Conservation (phyloP, 2,113 vertebrate species). For the Scatophagus argus region DNA sequence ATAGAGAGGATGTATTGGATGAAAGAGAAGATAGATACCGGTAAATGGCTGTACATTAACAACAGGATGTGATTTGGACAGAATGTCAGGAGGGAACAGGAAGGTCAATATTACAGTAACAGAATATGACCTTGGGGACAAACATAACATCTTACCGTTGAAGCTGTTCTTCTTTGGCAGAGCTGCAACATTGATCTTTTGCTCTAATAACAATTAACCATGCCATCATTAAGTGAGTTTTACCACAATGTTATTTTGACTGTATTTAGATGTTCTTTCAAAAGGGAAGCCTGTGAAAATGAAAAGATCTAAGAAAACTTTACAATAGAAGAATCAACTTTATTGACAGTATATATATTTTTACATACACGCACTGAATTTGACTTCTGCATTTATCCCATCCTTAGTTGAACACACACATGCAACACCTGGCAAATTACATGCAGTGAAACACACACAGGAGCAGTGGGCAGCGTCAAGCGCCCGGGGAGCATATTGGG, state of each 20-base stretch:
- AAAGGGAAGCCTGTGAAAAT: background rate
- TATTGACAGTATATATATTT: too few relatives aligned
- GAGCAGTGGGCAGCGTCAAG: too few relatives aligned
- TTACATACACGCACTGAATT: too few relatives aligned
- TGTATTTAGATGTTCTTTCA: constrained; percentile 29
- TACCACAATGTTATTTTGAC: constrained; percentile 61
- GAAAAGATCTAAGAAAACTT: background rate
- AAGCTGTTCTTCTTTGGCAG: constrained; percentile 51
- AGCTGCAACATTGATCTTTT: constrained; percentile 59
- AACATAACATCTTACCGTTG: constrained; percentile 53
- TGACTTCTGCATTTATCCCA: too few relatives aligned
- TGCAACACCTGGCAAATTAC: too few relatives aligned
- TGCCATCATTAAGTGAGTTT: constrained; percentile 55
- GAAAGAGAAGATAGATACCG: constrained; percentile 63
- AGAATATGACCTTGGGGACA: constrained; percentile 75
- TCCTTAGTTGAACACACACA: too few relatives aligned
- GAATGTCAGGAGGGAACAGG: constrained; percentile 64
- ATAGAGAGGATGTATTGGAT: constrained; percentile 48
- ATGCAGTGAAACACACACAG: too few relatives aligned
- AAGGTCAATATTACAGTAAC: constrained; percentile 77
- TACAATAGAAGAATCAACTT: too few relatives aligned
- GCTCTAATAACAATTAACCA: constrained; percentile 70
- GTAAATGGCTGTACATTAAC: constrained; percentile 54
- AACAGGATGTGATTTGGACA: constrained; percentile 75
- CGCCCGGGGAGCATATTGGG: too few relatives aligned